Percentiles rank a stretch among this genome's conserved stretches.
These are phyloP conservation scores for Acronicta aceris DNA, from an alignment of 2,888 invertebrate species.

Conservation along the genomic window DNA sequence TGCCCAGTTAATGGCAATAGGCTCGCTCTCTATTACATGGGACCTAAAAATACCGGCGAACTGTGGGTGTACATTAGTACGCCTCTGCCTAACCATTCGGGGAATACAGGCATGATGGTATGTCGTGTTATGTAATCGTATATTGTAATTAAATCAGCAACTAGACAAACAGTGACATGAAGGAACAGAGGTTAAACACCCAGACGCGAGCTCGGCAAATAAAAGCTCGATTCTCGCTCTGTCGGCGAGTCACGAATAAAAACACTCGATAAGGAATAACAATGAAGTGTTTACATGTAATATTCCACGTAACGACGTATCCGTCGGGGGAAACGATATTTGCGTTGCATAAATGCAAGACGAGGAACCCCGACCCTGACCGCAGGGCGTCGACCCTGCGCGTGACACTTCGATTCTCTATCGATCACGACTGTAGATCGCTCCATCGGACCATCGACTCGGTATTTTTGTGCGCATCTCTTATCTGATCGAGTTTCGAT, in stretches of 20 bases:
- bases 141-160: conserved; percentile 31
- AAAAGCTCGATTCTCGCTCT: conserved; percentile 54
- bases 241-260: conserved; percentile 68
- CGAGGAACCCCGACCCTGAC: conserved; percentile 84
- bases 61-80: no score
- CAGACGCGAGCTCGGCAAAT: conserved; percentile 54
- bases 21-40: no score
- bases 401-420: conserved; percentile 89
- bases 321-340: conserved; percentile 75
- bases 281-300: conserved; percentile 81
- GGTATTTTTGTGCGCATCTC: conserved; percentile 64
- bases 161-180: conserved; percentile 48
- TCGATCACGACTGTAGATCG: conserved; percentile 87
- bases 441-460: conserved; percentile 76
- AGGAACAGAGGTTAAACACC: conserved; percentile 52
- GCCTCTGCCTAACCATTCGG: no score
- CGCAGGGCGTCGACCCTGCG: conserved; percentile 82
- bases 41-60: no score
- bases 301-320: conserved; percentile 84
- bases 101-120: no score
- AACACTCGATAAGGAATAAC: conserved; percentile 76
- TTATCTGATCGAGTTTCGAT: conserved; percentile 80
- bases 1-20: no score
- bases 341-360: conserved; percentile 81
- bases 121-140: conserved; percentile 31